Evolutionary conservation across 2,797 vertebrate species (phyloP), one percentile per base, ranked within the genome.

Genomic region (Prunella strophiata): DNA sequence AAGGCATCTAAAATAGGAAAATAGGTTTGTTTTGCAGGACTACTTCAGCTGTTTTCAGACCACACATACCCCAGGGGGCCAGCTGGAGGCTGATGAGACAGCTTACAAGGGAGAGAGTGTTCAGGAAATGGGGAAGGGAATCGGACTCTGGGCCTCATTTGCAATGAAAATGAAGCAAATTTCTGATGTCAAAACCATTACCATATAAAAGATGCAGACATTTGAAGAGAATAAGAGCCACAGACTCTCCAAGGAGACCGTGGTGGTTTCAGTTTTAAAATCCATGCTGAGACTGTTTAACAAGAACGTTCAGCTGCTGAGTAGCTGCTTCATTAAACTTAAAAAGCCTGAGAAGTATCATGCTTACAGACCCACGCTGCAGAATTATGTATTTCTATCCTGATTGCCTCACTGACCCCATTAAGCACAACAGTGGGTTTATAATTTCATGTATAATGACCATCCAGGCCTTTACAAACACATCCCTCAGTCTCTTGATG

Each of bases 271-370:
- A 70, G 82, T 96, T 97, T 97, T 97, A 94, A 97, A 97, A 97
- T 96, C 96, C 94, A 94, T 52, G 25, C 96, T 96, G 96, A 97
- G 91, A 84, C 91, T 94, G 89, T 96, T 97, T 96, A 95, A 86
- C 57, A 52, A 82, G 89, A 92, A 73, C 43, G 66, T 89, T 94
- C 87, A 93, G 92, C 63, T 47, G 87, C 88, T 89, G 90, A 96
- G 78, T 92, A 93, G 95, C 94, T 96, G 96, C 96, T 97, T 97
- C 96, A 97, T 98, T 98, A 96, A 97, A 94, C 94, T 95, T 92
- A 95, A 97, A 97, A 97, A 96, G 97, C 96, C 19, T 10, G 29
- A 51, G 93, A 93, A 83, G 77, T 84, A 91, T 93, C 86, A 66
- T 90, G 95, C 95, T 95, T 93, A 94, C 43, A 96, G 94, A 96